Conservation (phyloP, 2,888 invertebrate species). For the Stenchaetothrips biformis region DNA sequence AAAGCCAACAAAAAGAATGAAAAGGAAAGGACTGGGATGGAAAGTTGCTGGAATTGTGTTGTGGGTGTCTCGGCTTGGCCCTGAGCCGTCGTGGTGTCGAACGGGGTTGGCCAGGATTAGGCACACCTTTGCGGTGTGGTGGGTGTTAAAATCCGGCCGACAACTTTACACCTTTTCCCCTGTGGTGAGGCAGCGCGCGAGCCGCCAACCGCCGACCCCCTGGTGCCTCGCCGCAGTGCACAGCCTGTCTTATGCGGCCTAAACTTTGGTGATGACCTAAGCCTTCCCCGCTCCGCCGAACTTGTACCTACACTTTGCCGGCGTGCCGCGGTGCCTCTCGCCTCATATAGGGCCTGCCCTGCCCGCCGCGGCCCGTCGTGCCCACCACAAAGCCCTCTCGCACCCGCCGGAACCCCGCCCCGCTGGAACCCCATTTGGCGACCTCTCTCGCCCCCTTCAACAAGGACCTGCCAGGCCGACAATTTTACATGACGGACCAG, state of each 20-base stretch:
- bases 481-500: no score
- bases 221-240: not conserved
- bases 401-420: not conserved
- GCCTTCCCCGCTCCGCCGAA: not conserved
- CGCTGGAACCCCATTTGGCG: not conserved
- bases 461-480: no score
- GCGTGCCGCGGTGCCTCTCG: no score
- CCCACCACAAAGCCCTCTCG: not conserved
- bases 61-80: no score
- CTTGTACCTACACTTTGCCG: not conserved
- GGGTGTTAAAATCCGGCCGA: slow-evolving; percentile 11
- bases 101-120: not conserved
- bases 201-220: no score
- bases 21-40: not conserved
- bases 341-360: not conserved
- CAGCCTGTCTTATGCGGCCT: not conserved
- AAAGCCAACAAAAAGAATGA: not conserved
- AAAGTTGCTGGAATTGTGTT: no score
- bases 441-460: no score
- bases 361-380: not conserved
- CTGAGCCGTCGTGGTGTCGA: no score
- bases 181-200: no score
- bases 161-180: slow-evolving; percentile 16
- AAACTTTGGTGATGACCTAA: slow-evolving; percentile 25
- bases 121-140: not conserved